These are phyloP conservation scores for Hippocampus abdominalis DNA, from an alignment of 2,113 vertebrate genomes.

Conservation along the genomic window DNA sequence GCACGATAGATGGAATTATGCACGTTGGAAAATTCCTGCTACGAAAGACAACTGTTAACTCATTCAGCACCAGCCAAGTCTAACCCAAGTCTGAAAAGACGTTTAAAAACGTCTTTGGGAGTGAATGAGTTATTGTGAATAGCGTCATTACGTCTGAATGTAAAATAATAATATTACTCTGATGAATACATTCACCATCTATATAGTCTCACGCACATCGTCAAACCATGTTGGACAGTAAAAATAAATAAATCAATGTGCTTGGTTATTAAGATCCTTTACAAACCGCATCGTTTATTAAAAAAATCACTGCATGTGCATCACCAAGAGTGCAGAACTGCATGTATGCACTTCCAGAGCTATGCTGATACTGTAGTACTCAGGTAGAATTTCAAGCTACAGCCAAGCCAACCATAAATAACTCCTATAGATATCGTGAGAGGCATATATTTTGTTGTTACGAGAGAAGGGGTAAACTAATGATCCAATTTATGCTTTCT, in stretches of 20 bases:
- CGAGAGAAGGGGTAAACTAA: constrained; percentile 22
- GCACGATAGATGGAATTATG: constrained; percentile 34
- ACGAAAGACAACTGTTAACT: not conserved
- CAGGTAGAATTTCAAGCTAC: constrained; percentile 49
- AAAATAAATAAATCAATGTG: constrained; percentile 11
- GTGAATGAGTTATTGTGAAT: no score
- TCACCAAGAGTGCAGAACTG: constrained; percentile 12
- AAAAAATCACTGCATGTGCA: constrained; percentile 45
- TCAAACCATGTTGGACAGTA: constrained; percentile 24
- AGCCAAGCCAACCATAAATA: constrained; percentile 48
- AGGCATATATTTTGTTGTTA: constrained; percentile 64
- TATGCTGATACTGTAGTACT: constrained; percentile 45
- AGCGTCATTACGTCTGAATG: not conserved
- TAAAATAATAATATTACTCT: constrained; percentile 3
- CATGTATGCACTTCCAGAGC: constrained; percentile 47
- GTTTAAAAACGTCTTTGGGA: constrained; percentile 15
- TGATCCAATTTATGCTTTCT: constrained; percentile 48
- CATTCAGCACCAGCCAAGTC: no score
- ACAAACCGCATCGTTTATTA: constrained; percentile 15
- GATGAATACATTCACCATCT: constrained; percentile 12
- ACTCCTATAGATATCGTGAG: constrained; percentile 60
- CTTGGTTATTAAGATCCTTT: constrained; percentile 24
- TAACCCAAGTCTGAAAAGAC: no score
- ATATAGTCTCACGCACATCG: not conserved
- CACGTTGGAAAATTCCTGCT: constrained; percentile 28